phyloP scores from a whole-genome alignment of 2,888 invertebrate genomes.

The Chrysolina haemoptera region DNA sequence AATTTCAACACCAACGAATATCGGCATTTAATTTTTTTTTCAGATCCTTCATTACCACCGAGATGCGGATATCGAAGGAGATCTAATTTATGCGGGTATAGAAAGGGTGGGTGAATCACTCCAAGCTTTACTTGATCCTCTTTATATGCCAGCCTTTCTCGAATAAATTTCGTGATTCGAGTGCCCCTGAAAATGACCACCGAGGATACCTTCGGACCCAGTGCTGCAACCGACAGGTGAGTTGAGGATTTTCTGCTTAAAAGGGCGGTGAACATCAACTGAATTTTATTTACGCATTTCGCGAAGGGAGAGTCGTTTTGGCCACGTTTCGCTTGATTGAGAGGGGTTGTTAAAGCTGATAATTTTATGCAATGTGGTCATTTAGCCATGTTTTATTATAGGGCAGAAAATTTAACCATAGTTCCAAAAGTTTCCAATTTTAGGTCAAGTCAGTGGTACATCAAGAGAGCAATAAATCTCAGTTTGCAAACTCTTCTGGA shows the following conservation, averaged over 20 bases:
- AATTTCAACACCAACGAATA: no score
- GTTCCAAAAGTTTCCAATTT: no score
- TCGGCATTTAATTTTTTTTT: not conserved
- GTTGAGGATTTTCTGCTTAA: constrained; percentile 14
- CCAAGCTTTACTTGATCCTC: not conserved
- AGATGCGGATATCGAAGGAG: not conserved
- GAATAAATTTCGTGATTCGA: not conserved
- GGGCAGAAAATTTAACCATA: no score
- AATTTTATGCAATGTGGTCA: not conserved
- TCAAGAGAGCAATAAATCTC: no score
- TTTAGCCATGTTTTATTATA: not conserved
- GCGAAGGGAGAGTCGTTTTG: not conserved
- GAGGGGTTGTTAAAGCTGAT: no score
- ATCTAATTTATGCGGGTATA: constrained; percentile 5
- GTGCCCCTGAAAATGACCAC: constrained; percentile 10
- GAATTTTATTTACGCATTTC: not conserved
- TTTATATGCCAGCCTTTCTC: not conserved
- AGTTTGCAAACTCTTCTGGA: no score
- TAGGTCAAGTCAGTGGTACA: no score
- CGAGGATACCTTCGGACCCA: constrained; percentile 38
- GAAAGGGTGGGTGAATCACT: not conserved
- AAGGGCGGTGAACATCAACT: not conserved
- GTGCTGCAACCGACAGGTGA: constrained; percentile 34
- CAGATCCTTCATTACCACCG: not conserved
- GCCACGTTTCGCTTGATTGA: not conserved